A percentile compares a stretch with the other conserved stretches of the same genome.
Evolutionary conservation across 2,113 vertebrate species (phyloP).

Genomic region (Pteropus alecto): DNA sequence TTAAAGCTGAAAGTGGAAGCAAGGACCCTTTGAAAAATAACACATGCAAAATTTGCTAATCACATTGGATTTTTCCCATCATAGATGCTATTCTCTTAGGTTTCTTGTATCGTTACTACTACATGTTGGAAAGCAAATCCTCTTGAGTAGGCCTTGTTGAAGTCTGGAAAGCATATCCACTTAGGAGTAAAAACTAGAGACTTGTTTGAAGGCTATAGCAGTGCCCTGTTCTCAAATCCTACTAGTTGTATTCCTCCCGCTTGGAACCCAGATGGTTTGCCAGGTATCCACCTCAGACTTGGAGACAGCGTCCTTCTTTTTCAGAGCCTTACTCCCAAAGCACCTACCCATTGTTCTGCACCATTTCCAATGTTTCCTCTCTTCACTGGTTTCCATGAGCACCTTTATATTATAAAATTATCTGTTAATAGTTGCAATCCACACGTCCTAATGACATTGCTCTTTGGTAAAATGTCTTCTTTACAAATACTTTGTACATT

Average conservation of each 20-base stretch:
- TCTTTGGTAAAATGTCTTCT: slow-evolving; percentile 17
- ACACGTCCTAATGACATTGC: neutral
- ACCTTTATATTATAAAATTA: slow-evolving; percentile 61
- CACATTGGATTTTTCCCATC: slow-evolving; percentile 91
- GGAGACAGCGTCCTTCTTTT: neutral
- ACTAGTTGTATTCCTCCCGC: slow-evolving; percentile 45
- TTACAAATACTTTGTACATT: neutral
- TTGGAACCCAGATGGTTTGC: slow-evolving; percentile 57
- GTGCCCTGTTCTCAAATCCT: slow-evolving; percentile 36
- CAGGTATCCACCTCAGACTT: neutral
- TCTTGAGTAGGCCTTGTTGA: slow-evolving; percentile 78
- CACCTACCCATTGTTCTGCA: neutral
- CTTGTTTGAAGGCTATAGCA: neutral
- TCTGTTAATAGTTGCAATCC: neutral
- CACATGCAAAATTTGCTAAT: slow-evolving; percentile 82
- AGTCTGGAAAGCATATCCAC: slow-evolving; percentile 5
- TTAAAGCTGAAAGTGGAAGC: slow-evolving; percentile 77
- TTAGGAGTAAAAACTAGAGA: slow-evolving; percentile 34
- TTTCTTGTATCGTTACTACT: slow-evolving; percentile 93
- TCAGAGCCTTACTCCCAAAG: slow-evolving; percentile 49
- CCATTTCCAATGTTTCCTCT: neutral
- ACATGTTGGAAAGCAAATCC: slow-evolving; percentile 87
- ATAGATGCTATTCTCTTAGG: slow-evolving; percentile 86
- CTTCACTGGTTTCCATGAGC: neutral
- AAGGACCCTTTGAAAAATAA: slow-evolving; percentile 76